A percentile compares a stretch with the other conserved stretches of the same genome.
Conservation (phyloP, 2,113 vertebrate genomes). For the Mustela lutreola region DNA sequence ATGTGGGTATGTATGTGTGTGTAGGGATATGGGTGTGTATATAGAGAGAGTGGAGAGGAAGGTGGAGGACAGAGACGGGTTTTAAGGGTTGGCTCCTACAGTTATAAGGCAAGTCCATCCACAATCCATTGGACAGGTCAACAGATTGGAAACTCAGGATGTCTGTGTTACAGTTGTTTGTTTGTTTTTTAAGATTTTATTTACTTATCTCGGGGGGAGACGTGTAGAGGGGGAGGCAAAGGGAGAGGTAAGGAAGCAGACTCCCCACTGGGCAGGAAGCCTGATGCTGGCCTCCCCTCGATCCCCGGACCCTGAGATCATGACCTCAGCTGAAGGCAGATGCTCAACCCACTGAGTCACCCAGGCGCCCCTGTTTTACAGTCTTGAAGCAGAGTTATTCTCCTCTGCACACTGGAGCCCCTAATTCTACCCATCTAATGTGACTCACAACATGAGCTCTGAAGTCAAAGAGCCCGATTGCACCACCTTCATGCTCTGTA, state of each 20-base stretch:
- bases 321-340: neutral
- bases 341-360: neutral
- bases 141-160: neutral
- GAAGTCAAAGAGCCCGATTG: neutral
- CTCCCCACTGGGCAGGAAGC: neutral
- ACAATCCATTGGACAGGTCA: neutral
- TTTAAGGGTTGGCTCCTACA: neutral
- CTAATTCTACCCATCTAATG: neutral
- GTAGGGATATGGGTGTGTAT: neutral
- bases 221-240: neutral
- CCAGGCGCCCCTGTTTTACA: neutral
- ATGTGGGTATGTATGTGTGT: neutral
- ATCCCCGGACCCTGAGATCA: neutral
- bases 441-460: neutral
- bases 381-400: neutral
- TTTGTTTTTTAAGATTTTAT: neutral
- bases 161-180: neutral
- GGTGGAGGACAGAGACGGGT: neutral
- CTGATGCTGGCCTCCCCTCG: neutral
- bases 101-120: neutral
- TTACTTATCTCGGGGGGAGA: neutral
- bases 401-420: neutral
- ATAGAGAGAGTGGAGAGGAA: neutral
- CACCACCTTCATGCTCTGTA: neutral
- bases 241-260: neutral